A percentile compares a stretch with the other conserved stretches of the same genome.
Evolutionary conservation across 30 jellyfish, hydroid and myxozoan species (phyloP).

Genomic region (Cassiopea xamachana): DNA sequence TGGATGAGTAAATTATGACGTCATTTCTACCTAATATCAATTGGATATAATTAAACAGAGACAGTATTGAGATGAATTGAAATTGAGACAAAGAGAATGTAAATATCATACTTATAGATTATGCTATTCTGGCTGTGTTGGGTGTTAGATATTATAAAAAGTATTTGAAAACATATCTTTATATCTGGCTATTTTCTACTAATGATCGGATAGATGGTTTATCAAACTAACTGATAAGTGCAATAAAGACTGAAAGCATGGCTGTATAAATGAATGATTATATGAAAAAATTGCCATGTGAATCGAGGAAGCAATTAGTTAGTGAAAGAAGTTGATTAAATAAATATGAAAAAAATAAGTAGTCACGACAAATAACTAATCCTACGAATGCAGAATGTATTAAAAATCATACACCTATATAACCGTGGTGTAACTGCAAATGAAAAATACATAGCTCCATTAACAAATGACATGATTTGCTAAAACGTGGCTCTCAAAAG

Average conservation of each 20-base stretch:
- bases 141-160: too few relatives aligned
- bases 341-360: neutral
- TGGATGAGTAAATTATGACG: conserved; percentile 62
- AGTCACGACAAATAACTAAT: neutral
- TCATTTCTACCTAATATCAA: neutral
- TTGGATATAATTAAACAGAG: neutral
- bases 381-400: neutral
- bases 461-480: neutral
- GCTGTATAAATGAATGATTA: neutral
- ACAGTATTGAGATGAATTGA: neutral
- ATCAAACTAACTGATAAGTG: neutral
- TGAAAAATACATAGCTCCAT: too few relatives aligned
- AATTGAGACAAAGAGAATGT: neutral
- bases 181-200: neutral
- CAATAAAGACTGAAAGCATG: neutral
- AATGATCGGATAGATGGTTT: neutral
- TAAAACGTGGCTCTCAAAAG: neutral
- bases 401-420: too few relatives aligned
- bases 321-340: neutral
- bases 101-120: too few relatives aligned
- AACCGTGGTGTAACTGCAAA: neutral
- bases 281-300: neutral
- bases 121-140: neutral
- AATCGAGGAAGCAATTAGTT: neutral
- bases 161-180: neutral